Conservation (phyloP, 2,797 vertebrate genomes). For the Leptatherina wallacei region DNA sequence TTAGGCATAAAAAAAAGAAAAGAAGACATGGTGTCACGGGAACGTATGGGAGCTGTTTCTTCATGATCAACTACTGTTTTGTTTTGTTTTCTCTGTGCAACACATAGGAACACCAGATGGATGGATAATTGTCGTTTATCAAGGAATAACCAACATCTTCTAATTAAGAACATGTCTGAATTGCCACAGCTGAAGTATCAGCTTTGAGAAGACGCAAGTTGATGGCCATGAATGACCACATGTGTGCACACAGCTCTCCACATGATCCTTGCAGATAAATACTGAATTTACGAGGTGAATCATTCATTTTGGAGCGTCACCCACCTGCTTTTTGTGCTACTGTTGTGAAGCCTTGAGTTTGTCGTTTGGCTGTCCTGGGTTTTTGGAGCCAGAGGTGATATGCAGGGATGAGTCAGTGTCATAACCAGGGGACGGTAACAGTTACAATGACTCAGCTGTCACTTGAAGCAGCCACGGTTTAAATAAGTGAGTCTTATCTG, state of each 20-base stretch:
- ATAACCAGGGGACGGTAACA: not conserved
- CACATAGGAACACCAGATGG: not conserved
- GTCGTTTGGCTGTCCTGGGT: not conserved
- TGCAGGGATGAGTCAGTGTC: not conserved
- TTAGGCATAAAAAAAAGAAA: not conserved
- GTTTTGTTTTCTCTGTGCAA: not conserved
- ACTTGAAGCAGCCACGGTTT: not conserved
- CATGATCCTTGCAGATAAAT: not conserved
- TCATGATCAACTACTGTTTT: not conserved
- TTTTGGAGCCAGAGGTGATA: not conserved
- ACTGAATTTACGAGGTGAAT: not conserved
- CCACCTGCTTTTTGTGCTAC: not conserved
- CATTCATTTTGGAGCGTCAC: not conserved
- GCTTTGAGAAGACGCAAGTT: not conserved
- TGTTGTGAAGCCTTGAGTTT: not conserved
- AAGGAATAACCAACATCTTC: not conserved
- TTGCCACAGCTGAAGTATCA: not conserved
- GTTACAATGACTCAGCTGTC: not conserved
- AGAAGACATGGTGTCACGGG: not conserved
- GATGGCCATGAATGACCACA: not conserved
- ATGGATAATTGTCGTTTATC: not conserved
- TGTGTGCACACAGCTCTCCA: not conserved
- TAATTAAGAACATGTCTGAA: not conserved
- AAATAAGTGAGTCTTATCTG: not conserved
- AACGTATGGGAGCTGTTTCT: not conserved